Percentiles rank a stretch among this genome's conserved stretches.
phyloP scores from a whole-genome alignment of 1,140 invertebrate species.

The Drosophila nikananu region DNA sequence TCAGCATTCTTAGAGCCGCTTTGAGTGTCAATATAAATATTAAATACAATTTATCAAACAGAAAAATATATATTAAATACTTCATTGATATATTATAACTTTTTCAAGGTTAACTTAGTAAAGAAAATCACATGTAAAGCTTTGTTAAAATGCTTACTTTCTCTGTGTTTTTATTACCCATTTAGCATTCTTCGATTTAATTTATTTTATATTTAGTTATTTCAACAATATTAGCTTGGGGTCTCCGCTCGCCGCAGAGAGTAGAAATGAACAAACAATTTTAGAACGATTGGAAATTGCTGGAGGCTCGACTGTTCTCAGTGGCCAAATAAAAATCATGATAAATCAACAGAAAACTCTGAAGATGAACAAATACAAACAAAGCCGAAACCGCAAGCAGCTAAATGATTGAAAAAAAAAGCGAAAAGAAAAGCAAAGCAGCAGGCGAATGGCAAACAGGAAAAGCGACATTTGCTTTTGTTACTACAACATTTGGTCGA shows the following conservation, averaged over 20 bases:
- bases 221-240: conserved; percentile 14
- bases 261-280: conserved; percentile 59
- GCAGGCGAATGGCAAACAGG: conserved; percentile 62
- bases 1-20: too few species aligned
- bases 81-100: too few species aligned
- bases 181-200: background rate
- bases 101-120: background rate
- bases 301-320: conserved; percentile 34
- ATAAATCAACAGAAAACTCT: conserved; percentile 71
- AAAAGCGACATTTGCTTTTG: conserved; percentile 80
- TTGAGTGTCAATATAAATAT: too few species aligned
- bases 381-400: conserved; percentile 67
- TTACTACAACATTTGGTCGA: conserved; percentile 74
- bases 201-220: conserved; percentile 5
- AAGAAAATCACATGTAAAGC: background rate
- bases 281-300: conserved; percentile 36
- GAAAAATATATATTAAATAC: too few species aligned
- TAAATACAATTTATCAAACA: too few species aligned
- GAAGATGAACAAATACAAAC: conserved; percentile 72
- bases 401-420: conserved; percentile 71
- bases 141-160: background rate
- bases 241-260: conserved; percentile 24
- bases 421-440: conserved; percentile 10
- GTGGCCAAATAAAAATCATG: conserved; percentile 79
- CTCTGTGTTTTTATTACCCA: too few species aligned